Conservation (phyloP, 2,113 vertebrate species). For the Ploceus nigricollis region DNA sequence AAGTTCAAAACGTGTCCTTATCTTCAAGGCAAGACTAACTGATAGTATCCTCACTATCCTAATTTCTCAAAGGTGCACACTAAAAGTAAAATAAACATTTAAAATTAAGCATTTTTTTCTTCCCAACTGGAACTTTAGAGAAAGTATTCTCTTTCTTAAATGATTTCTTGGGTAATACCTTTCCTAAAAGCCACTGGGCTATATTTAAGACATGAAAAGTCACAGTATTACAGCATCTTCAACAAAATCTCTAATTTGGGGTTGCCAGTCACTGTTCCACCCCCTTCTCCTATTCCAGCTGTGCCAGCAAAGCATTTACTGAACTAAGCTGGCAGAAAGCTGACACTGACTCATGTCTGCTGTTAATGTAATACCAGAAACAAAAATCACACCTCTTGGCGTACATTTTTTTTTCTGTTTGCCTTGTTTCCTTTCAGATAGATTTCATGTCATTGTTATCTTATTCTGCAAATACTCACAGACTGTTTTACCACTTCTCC, state of each 20-base stretch:
- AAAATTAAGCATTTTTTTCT: neutral
- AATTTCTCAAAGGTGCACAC: neutral
- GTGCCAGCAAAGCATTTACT: neutral
- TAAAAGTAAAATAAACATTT: neutral
- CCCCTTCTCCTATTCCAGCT: neutral
- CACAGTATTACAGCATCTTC: neutral
- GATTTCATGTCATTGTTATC: neutral
- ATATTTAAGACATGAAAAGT: neutral
- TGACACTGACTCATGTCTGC: neutral
- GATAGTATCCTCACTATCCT: neutral
- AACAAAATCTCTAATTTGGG: neutral
- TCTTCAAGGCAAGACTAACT: neutral
- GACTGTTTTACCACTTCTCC: conserved; percentile 97
- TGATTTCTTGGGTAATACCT: neutral
- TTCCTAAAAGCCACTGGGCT: neutral
- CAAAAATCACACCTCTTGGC: neutral
- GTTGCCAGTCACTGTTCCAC: neutral
- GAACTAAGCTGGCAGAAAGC: neutral
- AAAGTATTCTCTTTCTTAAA: neutral
- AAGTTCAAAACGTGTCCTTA: neutral
- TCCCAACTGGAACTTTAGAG: neutral
- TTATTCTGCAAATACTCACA: conserved; percentile 72
- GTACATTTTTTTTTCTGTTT: neutral
- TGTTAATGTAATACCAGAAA: neutral
- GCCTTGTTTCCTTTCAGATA: neutral